These are phyloP conservation scores for Diuraphis noxia DNA, from an alignment of 1,140 invertebrate genomes.

Conservation along the genomic window DNA sequence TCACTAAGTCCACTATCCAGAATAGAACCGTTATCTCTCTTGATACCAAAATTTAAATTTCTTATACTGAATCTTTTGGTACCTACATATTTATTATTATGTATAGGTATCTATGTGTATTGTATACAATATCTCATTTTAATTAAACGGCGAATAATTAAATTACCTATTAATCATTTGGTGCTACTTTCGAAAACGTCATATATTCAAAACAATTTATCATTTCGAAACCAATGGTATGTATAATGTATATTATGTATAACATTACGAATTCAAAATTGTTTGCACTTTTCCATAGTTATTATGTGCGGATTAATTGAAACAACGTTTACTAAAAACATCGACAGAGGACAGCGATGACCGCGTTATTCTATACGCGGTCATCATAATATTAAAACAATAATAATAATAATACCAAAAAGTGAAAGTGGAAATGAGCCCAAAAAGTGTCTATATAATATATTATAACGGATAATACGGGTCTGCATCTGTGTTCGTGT, in stretches of 20 bases:
- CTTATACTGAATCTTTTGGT: neutral
- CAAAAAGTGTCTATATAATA: neutral
- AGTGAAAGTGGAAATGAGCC: neutral
- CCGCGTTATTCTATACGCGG: neutral
- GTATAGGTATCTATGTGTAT: neutral
- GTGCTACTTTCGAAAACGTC: neutral
- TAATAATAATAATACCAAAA: neutral
- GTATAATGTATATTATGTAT: neutral
- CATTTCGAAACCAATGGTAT: neutral
- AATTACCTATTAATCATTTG: neutral
- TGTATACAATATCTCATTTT: neutral
- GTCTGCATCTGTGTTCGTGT: neutral
- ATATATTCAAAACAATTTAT: neutral
- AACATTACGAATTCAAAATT: neutral
- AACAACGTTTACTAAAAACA: neutral
- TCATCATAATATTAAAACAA: too few relatives aligned
- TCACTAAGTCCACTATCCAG: constrained; percentile 2
- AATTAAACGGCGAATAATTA: neutral
- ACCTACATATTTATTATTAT: neutral
- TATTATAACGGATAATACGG: neutral
- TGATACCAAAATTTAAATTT: neutral
- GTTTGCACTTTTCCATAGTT: neutral
- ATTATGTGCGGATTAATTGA: neutral
- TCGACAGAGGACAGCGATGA: neutral
- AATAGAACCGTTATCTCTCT: neutral